Evolutionary conservation across 2,888 invertebrate species (phyloP), one percentile per base, ranked within the genome.

Genomic region (Mesodorylaimus sp.): DNA sequence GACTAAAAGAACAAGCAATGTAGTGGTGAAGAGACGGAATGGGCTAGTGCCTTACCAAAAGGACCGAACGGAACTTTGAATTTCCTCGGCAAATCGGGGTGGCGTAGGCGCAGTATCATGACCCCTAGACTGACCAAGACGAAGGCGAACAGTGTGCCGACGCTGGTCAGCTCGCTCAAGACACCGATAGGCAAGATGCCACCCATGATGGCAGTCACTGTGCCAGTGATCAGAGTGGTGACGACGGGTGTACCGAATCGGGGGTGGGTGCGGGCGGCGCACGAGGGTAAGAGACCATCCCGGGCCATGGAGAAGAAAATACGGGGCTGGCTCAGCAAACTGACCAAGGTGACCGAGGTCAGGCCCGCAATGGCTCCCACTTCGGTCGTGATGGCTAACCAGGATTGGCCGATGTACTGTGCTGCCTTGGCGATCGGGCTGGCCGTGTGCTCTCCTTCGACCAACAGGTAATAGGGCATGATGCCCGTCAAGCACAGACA

Each of bases 231-330:
- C 1, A 38, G 1, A 19, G 24, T 46, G 0, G 36, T 24, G 13
- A 48, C 1, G 29, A 25, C 27, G 1, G 46, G 45, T 16, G 25
- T 28, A 16, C 1, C 2, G 1, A n/a, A 16, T 1, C 1, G 2
- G 1, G 1, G 3, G n/a, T 43, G 47, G 16, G 24, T 21, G 19
- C 19, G 24, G 24, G 23, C 16, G 5, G 44, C 21, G 1, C 39
- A 2, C 0, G 3, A 1, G 23, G 48, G 45, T 7, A 48, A 23
- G 10, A 43, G 39, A n/a, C 48, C 48, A 38, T 43, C 48, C 23
- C 45, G 27, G 23, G 23, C 43, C 48, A 48, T 41, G 7, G 26
- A 23, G 24, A 27, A 48, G n/a, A 48, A 41, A 3, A 48, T n/a
- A n/a, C n/a, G n/a, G n/a, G n/a, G n/a, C n/a, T n/a, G n/a, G n/a